Conservation (phyloP, 1,140 invertebrate genomes). For the Brachionus rubens region DNA sequence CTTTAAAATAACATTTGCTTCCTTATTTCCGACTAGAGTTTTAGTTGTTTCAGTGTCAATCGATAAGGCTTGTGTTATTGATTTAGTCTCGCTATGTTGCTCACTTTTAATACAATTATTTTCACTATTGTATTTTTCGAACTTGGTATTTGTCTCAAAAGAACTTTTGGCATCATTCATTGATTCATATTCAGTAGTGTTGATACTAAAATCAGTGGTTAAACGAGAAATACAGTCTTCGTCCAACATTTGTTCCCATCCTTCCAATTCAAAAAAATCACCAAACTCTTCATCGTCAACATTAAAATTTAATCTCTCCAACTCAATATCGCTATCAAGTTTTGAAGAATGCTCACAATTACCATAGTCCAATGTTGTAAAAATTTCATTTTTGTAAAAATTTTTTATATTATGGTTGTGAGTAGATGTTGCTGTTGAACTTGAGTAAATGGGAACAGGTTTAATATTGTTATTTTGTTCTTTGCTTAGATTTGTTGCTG, state of each 20-base stretch:
- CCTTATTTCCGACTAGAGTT: no score
- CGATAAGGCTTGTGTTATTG: no score
- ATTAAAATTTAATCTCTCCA: background rate
- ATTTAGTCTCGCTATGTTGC: no score
- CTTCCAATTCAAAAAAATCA: conserved; percentile 33
- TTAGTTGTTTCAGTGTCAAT: no score
- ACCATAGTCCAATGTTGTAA: background rate
- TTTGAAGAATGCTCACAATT: background rate
- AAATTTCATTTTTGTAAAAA: background rate
- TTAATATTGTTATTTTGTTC: background rate
- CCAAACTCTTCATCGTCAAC: conserved; percentile 4
- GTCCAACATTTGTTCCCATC: conserved; percentile 38
- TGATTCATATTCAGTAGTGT: no score
- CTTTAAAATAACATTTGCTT: no score
- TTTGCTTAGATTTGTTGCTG: background rate
- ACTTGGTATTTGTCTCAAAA: background rate
- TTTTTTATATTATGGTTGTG: background rate
- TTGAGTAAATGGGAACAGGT: background rate
- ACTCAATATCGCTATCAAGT: background rate
- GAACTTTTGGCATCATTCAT: background rate
- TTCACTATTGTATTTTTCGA: no score
- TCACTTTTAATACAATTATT: no score
- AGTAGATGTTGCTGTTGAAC: background rate
- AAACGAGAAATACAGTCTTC: conserved; percentile 42
- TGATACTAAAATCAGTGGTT: conserved; percentile 4